Conservation (phyloP, 2,113 vertebrate species). For the Gila orcuttii region DNA sequence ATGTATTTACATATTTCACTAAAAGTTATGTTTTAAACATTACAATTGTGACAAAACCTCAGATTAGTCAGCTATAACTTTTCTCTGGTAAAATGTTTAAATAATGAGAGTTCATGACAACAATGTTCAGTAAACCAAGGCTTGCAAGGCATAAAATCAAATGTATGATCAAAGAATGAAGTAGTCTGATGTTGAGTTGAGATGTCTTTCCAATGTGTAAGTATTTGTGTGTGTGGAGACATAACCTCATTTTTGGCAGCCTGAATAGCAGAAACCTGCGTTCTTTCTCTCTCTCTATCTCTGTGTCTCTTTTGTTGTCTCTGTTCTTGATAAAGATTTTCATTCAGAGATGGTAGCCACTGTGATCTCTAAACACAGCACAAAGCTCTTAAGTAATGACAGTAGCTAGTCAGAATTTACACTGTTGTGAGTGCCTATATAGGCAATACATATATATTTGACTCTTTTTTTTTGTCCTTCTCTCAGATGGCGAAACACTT, state of each 20-base stretch:
- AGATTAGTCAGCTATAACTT: not conserved
- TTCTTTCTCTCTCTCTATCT: not conserved
- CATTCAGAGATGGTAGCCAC: slow-evolving; percentile 6
- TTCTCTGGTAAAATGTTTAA: not conserved
- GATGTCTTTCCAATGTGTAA: not conserved
- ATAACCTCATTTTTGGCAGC: slow-evolving; percentile 37
- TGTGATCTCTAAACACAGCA: slow-evolving; percentile 13
- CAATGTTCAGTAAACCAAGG: not conserved
- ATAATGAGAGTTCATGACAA: not conserved
- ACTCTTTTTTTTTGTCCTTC: not conserved
- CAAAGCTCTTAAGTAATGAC: slow-evolving; percentile 21
- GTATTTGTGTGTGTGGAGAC: slow-evolving; percentile 18
- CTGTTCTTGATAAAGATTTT: slow-evolving; percentile 38
- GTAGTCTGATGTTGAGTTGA: not conserved
- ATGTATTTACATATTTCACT: not conserved
- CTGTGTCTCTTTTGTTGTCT: slow-evolving; percentile 31
- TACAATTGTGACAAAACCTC: not conserved
- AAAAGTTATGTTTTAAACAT: not conserved
- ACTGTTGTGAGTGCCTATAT: not conserved
- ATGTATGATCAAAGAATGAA: not conserved
- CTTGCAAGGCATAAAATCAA: not conserved
- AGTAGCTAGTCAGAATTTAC: not conserved
- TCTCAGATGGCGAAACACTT: slow-evolving; percentile 76
- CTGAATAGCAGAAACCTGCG: not conserved
- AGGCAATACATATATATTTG: too few relatives aligned